phyloP scores from a whole-genome alignment of 2,797 vertebrate genomes.

The Argya squamiceps region DNA sequence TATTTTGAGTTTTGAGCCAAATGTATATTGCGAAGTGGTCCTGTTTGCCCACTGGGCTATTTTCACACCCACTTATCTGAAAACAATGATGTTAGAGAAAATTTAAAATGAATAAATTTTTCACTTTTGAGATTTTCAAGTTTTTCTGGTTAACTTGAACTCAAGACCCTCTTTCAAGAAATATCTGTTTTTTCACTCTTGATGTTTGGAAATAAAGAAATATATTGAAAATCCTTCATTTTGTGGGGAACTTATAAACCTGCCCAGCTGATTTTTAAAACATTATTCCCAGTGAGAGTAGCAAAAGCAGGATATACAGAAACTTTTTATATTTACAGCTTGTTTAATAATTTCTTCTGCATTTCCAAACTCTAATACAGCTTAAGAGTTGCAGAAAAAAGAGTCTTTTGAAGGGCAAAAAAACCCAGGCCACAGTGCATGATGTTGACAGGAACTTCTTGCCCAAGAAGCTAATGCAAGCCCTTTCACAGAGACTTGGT shows the following conservation, averaged over 20 bases:
- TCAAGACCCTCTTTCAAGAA: not conserved
- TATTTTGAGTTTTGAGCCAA: not conserved
- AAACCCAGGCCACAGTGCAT: not conserved
- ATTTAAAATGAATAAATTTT: not conserved
- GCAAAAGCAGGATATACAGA: not conserved
- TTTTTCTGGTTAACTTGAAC: not conserved
- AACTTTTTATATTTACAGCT: not conserved
- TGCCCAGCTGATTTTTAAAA: not conserved
- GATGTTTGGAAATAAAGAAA: not conserved
- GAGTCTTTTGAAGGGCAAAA: not conserved
- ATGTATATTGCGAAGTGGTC: not conserved
- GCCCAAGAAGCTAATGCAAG: not conserved
- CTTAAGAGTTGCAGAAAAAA: not conserved
- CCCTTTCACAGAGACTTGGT: not conserved
- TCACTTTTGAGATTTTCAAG: not conserved
- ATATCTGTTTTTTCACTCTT: not conserved
- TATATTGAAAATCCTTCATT: not conserved
- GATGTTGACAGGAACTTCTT: not conserved
- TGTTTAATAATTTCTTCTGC: not conserved
- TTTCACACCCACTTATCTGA: not conserved
- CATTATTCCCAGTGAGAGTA: not conserved
- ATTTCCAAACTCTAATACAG: not conserved
- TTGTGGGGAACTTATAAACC: not conserved
- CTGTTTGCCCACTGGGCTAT: not conserved
- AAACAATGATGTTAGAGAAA: fast-evolving